Percentiles rank a stretch among this genome's conserved stretches.
Conservation (phyloP, 2,113 vertebrate genomes). For the Sander lucioperca region DNA sequence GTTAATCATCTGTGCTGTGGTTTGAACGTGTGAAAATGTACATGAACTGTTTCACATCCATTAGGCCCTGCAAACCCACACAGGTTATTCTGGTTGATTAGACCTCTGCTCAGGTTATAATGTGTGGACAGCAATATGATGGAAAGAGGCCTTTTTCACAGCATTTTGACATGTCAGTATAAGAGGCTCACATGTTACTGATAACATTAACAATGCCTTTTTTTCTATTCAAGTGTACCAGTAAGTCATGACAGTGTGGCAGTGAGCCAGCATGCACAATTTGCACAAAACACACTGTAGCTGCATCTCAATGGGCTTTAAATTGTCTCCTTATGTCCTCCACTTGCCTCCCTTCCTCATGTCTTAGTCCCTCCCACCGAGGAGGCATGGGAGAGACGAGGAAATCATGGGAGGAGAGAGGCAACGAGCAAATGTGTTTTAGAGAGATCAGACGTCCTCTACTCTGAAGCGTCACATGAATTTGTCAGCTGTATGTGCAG, state of each 20-base stretch:
- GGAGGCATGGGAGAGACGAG: too few species aligned
- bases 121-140: not conserved
- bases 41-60: not conserved
- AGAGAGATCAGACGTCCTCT: too few species aligned
- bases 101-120: not conserved
- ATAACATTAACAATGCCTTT: constrained; percentile 3
- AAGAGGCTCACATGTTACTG: constrained; percentile 20
- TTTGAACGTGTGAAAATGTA: not conserved
- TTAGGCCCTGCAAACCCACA: not conserved
- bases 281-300: too few species aligned
- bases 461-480: too few species aligned
- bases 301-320: too few species aligned
- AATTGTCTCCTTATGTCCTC: too few species aligned
- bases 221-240: constrained; percentile 7
- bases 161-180: constrained; percentile 10
- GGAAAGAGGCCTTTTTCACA: not conserved
- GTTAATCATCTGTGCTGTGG: not conserved
- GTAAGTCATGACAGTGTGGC: not conserved
- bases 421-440: too few species aligned
- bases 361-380: too few species aligned
- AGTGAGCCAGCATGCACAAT: constrained; percentile 4
- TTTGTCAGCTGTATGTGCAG: too few species aligned
- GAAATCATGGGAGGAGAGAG: too few species aligned
- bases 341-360: too few species aligned
- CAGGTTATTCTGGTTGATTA: constrained; percentile 18